Conservation (phyloP, 2,888 invertebrate species). For the Parasteatoda lunata region DNA sequence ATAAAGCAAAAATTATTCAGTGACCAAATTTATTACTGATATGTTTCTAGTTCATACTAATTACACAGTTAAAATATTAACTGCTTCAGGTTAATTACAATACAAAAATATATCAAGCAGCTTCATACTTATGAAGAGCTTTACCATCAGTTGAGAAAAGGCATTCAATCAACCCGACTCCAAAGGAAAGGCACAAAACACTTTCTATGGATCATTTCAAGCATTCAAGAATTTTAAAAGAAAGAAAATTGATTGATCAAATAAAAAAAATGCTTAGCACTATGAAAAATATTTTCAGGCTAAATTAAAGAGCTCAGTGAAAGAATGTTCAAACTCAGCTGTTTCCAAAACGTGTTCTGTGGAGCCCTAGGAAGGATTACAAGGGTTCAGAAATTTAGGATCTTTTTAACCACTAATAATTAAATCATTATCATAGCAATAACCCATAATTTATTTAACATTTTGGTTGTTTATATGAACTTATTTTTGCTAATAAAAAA, state of each 20-base stretch:
- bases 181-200: conserved; percentile 58
- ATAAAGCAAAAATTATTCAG: neutral
- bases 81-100: conserved; percentile 1
- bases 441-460: no score
- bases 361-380: neutral
- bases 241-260: neutral
- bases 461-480: no score
- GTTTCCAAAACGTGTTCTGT: neutral
- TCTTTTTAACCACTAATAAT: neutral
- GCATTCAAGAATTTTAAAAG: neutral
- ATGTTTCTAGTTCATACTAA: neutral
- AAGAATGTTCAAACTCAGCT: neutral
- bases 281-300: neutral
- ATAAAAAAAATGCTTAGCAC: neutral
- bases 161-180: conserved; percentile 49
- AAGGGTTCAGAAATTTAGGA: no score
- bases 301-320: neutral
- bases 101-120: conserved; percentile 52
- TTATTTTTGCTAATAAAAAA: no score
- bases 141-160: conserved; percentile 20
- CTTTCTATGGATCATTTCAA: neutral
- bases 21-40: neutral
- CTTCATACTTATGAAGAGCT: conserved; percentile 4
- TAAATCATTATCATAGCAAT: no score
- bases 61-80: neutral